Conservation (phyloP, 2,888 invertebrate species). For the Melitaea athalia region DNA sequence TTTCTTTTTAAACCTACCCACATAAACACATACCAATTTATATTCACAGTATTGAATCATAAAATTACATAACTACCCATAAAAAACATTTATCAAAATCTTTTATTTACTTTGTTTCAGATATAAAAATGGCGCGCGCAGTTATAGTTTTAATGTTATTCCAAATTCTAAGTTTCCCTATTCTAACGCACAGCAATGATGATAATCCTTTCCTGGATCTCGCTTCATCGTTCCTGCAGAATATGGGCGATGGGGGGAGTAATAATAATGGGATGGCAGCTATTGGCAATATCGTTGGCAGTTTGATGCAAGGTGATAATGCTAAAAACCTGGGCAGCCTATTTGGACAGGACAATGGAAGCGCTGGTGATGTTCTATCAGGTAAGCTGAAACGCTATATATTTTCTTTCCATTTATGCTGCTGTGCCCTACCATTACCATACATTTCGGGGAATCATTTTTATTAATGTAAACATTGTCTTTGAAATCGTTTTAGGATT, state of each 20-base stretch:
- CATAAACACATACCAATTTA: not conserved
- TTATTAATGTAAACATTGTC: too few relatives aligned
- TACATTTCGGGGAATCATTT: too few relatives aligned
- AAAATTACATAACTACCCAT: constrained; percentile 20
- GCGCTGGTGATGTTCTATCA: constrained; percentile 75
- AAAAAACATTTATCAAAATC: constrained; percentile 15
- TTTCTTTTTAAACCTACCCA: not conserved
- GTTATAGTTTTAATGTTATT: constrained; percentile 53
- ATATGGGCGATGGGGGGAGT: constrained; percentile 73
- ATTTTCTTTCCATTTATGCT: too few relatives aligned
- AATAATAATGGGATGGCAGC: constrained; percentile 77
- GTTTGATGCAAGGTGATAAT: constrained; percentile 86
- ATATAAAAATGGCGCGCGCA: constrained; percentile 56
- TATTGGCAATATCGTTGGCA: constrained; percentile 85
- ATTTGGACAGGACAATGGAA: constrained; percentile 62
- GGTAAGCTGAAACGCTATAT: constrained; percentile 51
- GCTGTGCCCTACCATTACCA: too few relatives aligned
- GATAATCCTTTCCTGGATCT: constrained; percentile 86
- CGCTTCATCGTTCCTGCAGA: constrained; percentile 86
- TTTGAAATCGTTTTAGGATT: too few relatives aligned
- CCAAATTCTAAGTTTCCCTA: constrained; percentile 56
- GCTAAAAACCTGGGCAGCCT: constrained; percentile 80
- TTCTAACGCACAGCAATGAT: constrained; percentile 60
- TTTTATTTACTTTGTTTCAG: constrained; percentile 38
- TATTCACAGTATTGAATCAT: not conserved